Evolutionary conservation across 2,888 invertebrate genomes (phyloP), one percentile per base, ranked within the genome.

Genomic region (Willowsia nigromaculata): DNA sequence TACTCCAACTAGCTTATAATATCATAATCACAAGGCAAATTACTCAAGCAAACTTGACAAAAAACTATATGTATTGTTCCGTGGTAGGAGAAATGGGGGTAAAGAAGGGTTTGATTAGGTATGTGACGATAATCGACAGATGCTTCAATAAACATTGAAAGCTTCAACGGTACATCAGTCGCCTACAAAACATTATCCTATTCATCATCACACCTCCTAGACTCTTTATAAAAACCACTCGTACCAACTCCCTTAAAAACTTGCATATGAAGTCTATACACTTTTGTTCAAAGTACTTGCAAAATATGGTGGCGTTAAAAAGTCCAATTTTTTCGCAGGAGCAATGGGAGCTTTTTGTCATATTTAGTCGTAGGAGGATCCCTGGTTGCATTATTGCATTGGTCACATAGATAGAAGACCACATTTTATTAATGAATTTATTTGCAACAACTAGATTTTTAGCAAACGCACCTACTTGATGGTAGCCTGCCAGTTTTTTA

Each of bases 141-240:
- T 81, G 81, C 81, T 81, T 81, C 81, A 81, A 81, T 81, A 81
- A 81, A n/a, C 81, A 81, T 62, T 40, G 15, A 62, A 81, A 43
- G 53, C 40, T 62, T 76, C 50, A 76, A 81, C 81, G 81, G 81
- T 81, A 81, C 81, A 50, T 76, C n/a, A 81, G 81, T 81, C 59
- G 43, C 43, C 81, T 81, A 62, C 81, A 50, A 50, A 76, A 50
- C 50, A n/a, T n/a, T 18, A 76, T 71, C 43, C 40, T 71, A 15
- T 22, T 43, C 13, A 43, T 50, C 76, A 30, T 50, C 47, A 47
- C 25, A 40, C 25, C 43, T 37, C 18, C 37, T 68, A 1, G 2
- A 62, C 30, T 30, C n/a, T n/a, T n/a, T n/a, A 15, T 50, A 59
- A 18, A 4, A 22, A 27, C 7, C 22, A 25, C 25, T 18, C 3